These are phyloP conservation scores for Falco novaeseelandiae DNA, from an alignment of 2,797 vertebrate species.

Conservation along the genomic window DNA sequence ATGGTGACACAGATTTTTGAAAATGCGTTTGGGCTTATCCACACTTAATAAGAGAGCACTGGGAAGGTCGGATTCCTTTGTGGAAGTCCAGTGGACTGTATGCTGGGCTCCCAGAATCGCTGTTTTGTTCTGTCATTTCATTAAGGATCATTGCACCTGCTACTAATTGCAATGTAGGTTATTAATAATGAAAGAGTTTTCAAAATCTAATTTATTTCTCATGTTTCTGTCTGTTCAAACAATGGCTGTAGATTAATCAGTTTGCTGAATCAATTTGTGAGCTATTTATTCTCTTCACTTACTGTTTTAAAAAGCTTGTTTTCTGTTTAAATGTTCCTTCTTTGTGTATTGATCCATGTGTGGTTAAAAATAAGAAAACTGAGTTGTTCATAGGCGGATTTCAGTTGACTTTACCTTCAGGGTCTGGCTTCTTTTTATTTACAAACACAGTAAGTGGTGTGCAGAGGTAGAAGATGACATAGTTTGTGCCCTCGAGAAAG, in stretches of 20 bases:
- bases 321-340: not conserved
- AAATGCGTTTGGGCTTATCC: not conserved
- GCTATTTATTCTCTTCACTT: constrained; percentile 23
- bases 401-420: constrained; percentile 8
- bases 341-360: not conserved
- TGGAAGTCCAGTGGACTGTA: not conserved
- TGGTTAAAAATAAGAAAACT: not conserved
- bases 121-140: constrained; percentile 18
- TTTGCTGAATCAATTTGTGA: constrained; percentile 27
- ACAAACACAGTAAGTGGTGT: not conserved
- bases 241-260: not conserved
- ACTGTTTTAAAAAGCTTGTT: not conserved
- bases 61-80: not conserved
- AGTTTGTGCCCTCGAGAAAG: not conserved
- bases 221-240: not conserved
- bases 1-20: not conserved
- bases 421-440: not conserved
- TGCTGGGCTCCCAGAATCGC: not conserved
- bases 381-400: not conserved
- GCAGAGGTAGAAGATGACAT: not conserved
- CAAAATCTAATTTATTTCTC: constrained; percentile 51
- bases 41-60: not conserved
- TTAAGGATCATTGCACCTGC: constrained; percentile 28
- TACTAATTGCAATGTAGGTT: constrained; percentile 1
- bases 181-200: constrained; percentile 56